These are phyloP conservation scores for Struthidea cinerea DNA, from an alignment of 2,113 vertebrate genomes.

Conservation along the genomic window DNA sequence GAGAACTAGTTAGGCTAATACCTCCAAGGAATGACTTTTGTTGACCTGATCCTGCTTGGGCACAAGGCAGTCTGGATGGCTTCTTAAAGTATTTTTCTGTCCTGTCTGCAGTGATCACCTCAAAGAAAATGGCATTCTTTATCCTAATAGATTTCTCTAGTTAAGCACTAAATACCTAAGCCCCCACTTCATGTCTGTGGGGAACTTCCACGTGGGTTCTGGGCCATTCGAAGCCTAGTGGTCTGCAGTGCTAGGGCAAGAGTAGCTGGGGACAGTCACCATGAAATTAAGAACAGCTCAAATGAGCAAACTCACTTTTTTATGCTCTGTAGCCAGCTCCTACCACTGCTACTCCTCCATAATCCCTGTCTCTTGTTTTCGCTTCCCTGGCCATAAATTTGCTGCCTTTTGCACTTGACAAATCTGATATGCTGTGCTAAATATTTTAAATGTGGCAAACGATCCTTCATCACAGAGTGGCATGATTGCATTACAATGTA, in stretches of 20 bases:
- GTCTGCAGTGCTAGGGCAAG: not conserved
- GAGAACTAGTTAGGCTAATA: not conserved
- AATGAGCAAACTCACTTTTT: not conserved
- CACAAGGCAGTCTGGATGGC: not conserved
- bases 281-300: not conserved
- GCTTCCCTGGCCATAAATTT: not conserved
- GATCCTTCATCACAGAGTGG: not conserved
- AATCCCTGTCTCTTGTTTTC: not conserved
- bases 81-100: not conserved
- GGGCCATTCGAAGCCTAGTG: not conserved
- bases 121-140: not conserved
- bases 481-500: conserved; percentile 16
- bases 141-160: not conserved
- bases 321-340: not conserved
- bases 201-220: not conserved
- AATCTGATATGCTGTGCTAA: conserved; percentile 15
- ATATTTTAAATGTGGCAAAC: conserved; percentile 25
- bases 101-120: not conserved
- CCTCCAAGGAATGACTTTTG: not conserved
- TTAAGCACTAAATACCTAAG: not conserved
- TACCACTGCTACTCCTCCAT: not conserved
- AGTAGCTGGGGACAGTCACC: not conserved
- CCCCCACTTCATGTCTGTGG: not conserved
- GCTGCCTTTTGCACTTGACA: conserved; percentile 10
- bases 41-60: not conserved